Evolutionary conservation across 2,888 invertebrate genomes (phyloP).

Genomic region (Lottia scabra): DNA sequence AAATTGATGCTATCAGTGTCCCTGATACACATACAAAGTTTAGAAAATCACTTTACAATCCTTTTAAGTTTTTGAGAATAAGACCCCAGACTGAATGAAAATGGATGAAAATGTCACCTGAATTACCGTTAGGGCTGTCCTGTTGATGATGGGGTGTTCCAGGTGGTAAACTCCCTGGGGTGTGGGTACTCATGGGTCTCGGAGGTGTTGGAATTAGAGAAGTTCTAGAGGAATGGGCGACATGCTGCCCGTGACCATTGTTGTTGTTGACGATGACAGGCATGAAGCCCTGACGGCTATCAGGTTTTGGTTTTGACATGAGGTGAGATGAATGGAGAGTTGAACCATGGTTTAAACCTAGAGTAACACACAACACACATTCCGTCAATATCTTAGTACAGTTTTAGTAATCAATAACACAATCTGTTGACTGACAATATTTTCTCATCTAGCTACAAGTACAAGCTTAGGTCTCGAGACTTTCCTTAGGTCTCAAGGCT

Average conservation of each 20-base stretch:
- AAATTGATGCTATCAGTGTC: too few species aligned
- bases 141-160: constrained; percentile 34
- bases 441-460: too few species aligned
- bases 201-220: constrained; percentile 59
- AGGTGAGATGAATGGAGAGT: constrained; percentile 67
- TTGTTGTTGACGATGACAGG: constrained; percentile 37
- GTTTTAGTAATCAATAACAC: too few species aligned
- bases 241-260: constrained; percentile 29
- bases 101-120: constrained; percentile 30
- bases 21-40: too few species aligned
- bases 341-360: constrained; percentile 44
- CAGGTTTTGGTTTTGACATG: constrained; percentile 54
- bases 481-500: too few species aligned
- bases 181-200: constrained; percentile 62
- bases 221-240: constrained; percentile 30
- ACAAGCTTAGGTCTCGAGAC: too few species aligned
- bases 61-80: too few species aligned
- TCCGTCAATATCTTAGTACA: neutral
- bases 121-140: constrained; percentile 30
- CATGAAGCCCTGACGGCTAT: constrained; percentile 39
- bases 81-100: neutral
- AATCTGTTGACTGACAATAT: too few species aligned
- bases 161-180: constrained; percentile 47
- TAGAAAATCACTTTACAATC: too few species aligned
- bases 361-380: constrained; percentile 20